Base-by-base conservation (phyloP, 2,888 invertebrate species). In the Magallana nippona region DNA sequence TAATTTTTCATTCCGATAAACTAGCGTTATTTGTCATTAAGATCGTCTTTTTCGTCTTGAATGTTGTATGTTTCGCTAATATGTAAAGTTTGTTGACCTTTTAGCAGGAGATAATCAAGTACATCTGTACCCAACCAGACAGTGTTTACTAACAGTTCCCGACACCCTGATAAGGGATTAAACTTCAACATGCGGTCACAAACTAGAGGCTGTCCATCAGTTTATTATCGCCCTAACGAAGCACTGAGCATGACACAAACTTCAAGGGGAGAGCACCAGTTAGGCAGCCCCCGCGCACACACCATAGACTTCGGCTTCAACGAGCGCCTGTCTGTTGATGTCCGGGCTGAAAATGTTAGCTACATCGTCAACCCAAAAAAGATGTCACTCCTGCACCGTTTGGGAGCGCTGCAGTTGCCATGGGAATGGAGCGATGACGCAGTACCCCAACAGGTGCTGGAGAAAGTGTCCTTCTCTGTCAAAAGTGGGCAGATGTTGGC, bases 401-500 rank as follows among this genome's bases (percentile, higher is more conserved):
- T 92, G 44, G 88, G 90, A 2, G 87, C 88, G n/a, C 85, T 91
- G 82, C 90, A 91, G 91, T 87, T 91, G 85, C 91, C 91, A 82
- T 91, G 91, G 91, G 91, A 91, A 86, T 89, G 89, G 89, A 86
- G 86, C 58, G 87, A 89, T 32, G 86, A 84, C 78, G 82, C 86
- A 2, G 84, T 86, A 55, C 89, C 89, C 1, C 90, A 89, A 17
- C 85, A 87, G 58, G 88, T 92, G 8, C 89, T 92, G n/a, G 87
- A 91, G 56, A 90, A 91, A 19, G 90, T 92, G 55, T 89, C 89
- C 13, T 92, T 92, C 84, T 87, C 87, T 10, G 90, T 90, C 15
- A 89, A 88, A 60, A 91, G 91, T 82, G 92, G 92, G 1, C 89
- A 92, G 83, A 90, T 92, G 89, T 83, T 92, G 86, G 92, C 92